Conservation (phyloP, 2,797 vertebrate species). For the Mus minutoides region DNA sequence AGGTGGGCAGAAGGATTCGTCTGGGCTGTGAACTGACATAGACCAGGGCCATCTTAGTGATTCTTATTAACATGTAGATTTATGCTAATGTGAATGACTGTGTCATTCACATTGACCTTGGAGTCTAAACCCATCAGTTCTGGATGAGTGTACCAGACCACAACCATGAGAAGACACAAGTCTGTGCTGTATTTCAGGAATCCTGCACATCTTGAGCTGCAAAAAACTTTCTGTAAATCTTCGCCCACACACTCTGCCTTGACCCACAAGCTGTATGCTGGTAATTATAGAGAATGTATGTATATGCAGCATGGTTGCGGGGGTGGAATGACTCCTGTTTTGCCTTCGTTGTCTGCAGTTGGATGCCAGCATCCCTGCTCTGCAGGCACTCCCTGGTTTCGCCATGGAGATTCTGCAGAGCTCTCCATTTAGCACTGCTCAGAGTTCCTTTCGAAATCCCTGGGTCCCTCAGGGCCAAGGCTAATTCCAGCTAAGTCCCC, state of each 20-base stretch:
- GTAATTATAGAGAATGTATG: background rate
- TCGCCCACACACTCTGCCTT: background rate
- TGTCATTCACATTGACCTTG: background rate
- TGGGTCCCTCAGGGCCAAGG: background rate
- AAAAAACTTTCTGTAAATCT: background rate
- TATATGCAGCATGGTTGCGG: background rate
- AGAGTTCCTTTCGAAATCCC: background rate
- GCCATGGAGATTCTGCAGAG: background rate
- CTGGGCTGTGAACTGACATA: background rate
- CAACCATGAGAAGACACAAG: background rate
- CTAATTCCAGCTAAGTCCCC: background rate
- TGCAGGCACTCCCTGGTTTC: background rate
- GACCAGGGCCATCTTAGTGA: background rate
- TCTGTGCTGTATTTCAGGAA: background rate
- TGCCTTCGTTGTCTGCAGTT: background rate
- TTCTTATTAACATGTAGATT: background rate
- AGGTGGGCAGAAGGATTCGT: background rate
- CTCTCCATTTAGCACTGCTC: background rate
- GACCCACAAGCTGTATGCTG: background rate
- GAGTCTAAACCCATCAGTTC: background rate
- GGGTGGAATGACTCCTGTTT: background rate
- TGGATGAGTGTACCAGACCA: slow-evolving; percentile 1
- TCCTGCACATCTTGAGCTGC: background rate
- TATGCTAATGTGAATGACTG: background rate
- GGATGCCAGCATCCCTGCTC: background rate